Evolutionary conservation across 2,888 invertebrate species (phyloP).

Genomic region (Thera britannica): DNA sequence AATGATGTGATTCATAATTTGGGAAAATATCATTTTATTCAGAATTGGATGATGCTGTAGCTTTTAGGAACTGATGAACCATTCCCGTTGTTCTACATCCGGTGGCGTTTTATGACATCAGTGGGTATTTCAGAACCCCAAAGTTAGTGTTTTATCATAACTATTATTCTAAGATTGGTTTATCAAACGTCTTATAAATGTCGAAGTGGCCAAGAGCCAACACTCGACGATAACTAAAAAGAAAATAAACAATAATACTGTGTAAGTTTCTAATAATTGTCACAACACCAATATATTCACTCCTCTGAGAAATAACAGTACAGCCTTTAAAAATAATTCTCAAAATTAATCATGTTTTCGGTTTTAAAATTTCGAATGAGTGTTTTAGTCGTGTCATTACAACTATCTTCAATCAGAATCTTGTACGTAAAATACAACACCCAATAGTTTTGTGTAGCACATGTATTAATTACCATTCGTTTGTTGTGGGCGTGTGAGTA

Average conservation of each 20-base stretch:
- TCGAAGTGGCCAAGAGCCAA: neutral
- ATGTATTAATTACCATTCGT: constrained; percentile 53
- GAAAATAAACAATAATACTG: neutral
- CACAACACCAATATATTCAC: neutral
- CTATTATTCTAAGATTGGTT: neutral
- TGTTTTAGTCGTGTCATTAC: constrained; percentile 45
- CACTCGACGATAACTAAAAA: neutral
- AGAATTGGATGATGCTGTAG: constrained; percentile 48
- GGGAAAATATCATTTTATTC: constrained; percentile 55
- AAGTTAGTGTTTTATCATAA: too few species aligned
- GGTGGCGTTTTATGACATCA: constrained; percentile 16
- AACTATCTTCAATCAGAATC: constrained; percentile 50
- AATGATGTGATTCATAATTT: constrained; percentile 60
- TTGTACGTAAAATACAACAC: constrained; percentile 15
- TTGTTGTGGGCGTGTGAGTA: constrained; percentile 51
- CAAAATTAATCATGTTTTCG: constrained; percentile 34
- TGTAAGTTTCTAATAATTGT: neutral
- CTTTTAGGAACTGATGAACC: constrained; percentile 39
- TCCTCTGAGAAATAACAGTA: constrained; percentile 8
- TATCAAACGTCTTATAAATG: neutral
- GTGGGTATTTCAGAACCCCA: neutral
- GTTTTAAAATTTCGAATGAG: constrained; percentile 38
- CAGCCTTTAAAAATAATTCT: constrained; percentile 10
- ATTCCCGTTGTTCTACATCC: constrained; percentile 14
- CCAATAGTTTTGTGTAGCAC: constrained; percentile 42